A percentile compares a stretch with the other conserved stretches of the same genome.
phyloP scores from a whole-genome alignment of 2,888 invertebrate species.

The Trichopria drosophilae region DNA sequence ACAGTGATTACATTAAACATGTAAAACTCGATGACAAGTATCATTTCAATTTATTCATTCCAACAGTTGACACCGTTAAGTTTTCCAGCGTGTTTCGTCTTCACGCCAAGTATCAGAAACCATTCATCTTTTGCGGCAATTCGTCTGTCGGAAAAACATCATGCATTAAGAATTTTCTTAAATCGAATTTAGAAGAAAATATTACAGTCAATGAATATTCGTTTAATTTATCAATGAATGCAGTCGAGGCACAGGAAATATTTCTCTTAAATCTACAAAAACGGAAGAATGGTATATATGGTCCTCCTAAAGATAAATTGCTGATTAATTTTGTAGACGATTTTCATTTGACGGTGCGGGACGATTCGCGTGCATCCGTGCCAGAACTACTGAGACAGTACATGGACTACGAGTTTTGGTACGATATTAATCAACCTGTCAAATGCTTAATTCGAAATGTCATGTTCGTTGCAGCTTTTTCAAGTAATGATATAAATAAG shows the following conservation, averaged over 20 bases:
- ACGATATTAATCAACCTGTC: conserved; percentile 61
- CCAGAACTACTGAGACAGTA: conserved; percentile 68
- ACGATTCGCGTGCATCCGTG: conserved; percentile 60
- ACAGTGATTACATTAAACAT: conserved; percentile 62
- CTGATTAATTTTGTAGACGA: conserved; percentile 71
- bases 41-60: conserved; percentile 58
- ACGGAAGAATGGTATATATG: conserved; percentile 62
- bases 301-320: conserved; percentile 62
- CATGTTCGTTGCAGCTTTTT: conserved; percentile 63
- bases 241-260: conserved; percentile 61
- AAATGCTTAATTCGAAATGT: conserved; percentile 53
- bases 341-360: conserved; percentile 62
- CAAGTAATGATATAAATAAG: conserved; percentile 55
- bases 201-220: conserved; percentile 63
- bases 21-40: conserved; percentile 52
- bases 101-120: conserved; percentile 61
- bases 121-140: conserved; percentile 65
- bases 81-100: conserved; percentile 62
- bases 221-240: conserved; percentile 61
- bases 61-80: conserved; percentile 65
- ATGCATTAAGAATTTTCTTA: conserved; percentile 60
- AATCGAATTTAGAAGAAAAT: conserved; percentile 59
- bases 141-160: conserved; percentile 69
- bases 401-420: conserved; percentile 67
- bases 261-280: conserved; percentile 61